Base-by-base conservation (phyloP, 2,797 vertebrate species). In the Thalassophryne amazonica region DNA sequence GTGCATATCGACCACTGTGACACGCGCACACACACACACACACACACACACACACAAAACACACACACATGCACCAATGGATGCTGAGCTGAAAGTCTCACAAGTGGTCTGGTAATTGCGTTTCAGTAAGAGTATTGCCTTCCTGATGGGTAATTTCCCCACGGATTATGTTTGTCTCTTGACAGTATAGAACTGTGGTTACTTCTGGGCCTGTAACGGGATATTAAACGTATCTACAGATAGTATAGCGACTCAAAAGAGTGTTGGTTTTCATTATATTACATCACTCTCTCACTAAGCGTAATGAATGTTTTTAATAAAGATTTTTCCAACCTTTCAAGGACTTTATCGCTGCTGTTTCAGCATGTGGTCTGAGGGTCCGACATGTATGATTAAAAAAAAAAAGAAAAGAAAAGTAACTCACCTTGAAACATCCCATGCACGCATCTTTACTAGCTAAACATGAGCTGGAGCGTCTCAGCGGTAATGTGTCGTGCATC, bases 121-220 rank as follows among this genome's bases (percentile, higher is more conserved):
- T 90, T 88, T 90, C 86, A 85, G 84, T 83, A 88, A 85, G 84
- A 85, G 84, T 76, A 81, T 86, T 88, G 86, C 85, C 80, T 89
- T 92, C 77, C 84, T 87, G 87, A 90, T 91, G 88, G 85, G 86
- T 91, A 88, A 91, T 89, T 90, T 91, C 88, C 89, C 86, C 78
- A 76, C 31, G 86, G 88, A 90, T 91, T 86, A 85, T 89, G 86
- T 87, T 88, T 84, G 84, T 78, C 85, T 87, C 87, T 83, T 85
- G 86, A 81, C 81, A 76, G 73, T 76, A 82, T 78, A 77, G 79
- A 87, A 77, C 84, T 82, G 77, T 77, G 80, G 81, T 85, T 86
- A 82, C 85, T 83, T 84, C 74, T 76, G 46, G 68, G 60, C 50
- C 84, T 74, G 78, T 87, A 88, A 89, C 88, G 69, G 84, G 82